A percentile compares a stretch with the other conserved stretches of the same genome.
Evolutionary conservation across 2,888 invertebrate species (phyloP).

Genomic region (Gasteruption jaculator): DNA sequence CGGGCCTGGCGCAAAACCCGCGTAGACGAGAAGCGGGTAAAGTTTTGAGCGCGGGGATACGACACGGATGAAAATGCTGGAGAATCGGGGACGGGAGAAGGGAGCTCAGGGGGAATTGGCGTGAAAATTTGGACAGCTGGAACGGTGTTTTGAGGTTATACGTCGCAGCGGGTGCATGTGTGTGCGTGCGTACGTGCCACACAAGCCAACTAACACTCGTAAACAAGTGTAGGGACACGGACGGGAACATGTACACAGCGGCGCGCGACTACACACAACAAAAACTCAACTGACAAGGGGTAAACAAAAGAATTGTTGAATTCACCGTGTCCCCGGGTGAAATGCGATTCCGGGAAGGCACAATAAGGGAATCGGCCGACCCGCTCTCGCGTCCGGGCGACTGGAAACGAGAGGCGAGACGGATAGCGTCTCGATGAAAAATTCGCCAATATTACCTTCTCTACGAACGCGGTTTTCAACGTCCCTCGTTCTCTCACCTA

Average conservation of each 20-base stretch:
- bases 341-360: constrained; percentile 17
- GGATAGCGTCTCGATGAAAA: constrained; percentile 43
- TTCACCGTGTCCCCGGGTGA: constrained; percentile 23
- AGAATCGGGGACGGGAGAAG: background rate
- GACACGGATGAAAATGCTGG: background rate
- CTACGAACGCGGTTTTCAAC: constrained; percentile 43
- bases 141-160: constrained; percentile 42
- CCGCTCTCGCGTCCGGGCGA: constrained; percentile 20
- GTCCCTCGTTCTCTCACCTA: constrained; percentile 38
- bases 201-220: constrained; percentile 29
- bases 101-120: background rate
- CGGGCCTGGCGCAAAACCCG: too few relatives aligned
- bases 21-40: too few relatives aligned
- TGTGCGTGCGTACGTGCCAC: constrained; percentile 34
- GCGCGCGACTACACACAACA: constrained; percentile 46
- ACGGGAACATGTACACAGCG: constrained; percentile 27
- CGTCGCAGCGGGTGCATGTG: constrained; percentile 22
- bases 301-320: constrained; percentile 48
- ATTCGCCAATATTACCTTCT: constrained; percentile 48
- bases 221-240: too few relatives aligned
- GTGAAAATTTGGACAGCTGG: constrained; percentile 38
- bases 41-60: too few relatives aligned
- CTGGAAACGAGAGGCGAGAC: constrained; percentile 29
- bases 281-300: constrained; percentile 47
- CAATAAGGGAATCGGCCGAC: constrained; percentile 17